Evolutionary conservation across 1,140 invertebrate genomes (phyloP), one percentile per base, ranked within the genome.

Genomic region (Atopsyche davidsoni): DNA sequence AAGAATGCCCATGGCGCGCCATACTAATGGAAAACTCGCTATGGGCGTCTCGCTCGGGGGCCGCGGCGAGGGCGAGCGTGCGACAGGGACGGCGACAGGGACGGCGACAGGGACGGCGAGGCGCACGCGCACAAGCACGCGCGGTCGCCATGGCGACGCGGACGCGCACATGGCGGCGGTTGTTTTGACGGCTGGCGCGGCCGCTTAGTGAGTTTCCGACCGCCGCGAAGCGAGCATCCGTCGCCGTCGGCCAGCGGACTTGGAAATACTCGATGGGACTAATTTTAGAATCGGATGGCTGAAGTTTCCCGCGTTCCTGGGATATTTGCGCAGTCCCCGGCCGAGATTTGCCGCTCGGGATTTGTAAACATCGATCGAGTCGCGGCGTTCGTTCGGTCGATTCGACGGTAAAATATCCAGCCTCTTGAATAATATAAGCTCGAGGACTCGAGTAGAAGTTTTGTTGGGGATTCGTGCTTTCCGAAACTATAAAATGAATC

Each of bases 151-250:
- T 46, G 31, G 36, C 24, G 22, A 47, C 51, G 24, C 21, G 10
- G 31, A 46, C 45, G 51, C 46, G 28, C 38, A 54, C 14, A 36
- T 9, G 32, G 13, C 39, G 31, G 31, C 35, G n/a, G 35, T 42
- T 40, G 28, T 49, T 17, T 36, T 42, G 38, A 36, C 22, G 41
- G 38, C 32, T 42, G 35, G 23, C 47, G 23, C 32, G 38, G 24
- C 23, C 40, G 34, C 35, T 34, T 32, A 47, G 36, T 35, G 22
- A 40, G 28, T 28, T 47, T n/a, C n/a, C n/a, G n/a, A n/a, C n/a
- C n/a, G n/a, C n/a, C n/a, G n/a, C n/a, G n/a, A n/a, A n/a, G n/a
- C n/a, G n/a, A n/a, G n/a, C n/a, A n/a, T n/a, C n/a, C n/a, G n/a
- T n/a, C n/a, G n/a, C n/a, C n/a, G n/a, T n/a, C n/a, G n/a, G n/a